Conservation (phyloP, 2,797 vertebrate species). For the Neosilurus hyrtlii region DNA sequence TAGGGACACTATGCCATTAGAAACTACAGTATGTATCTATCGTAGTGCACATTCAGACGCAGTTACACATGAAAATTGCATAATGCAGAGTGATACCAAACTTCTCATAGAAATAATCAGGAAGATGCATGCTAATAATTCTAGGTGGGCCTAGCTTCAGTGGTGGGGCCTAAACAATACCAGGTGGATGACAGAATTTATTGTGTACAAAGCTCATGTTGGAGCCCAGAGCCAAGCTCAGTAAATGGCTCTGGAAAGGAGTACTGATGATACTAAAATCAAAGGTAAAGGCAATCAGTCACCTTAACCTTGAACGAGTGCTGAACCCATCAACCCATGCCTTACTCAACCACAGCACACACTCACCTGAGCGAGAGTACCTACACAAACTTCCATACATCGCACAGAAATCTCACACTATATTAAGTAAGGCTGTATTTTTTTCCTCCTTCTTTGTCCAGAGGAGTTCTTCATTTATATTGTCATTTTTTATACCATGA, state of each 20-base stretch:
- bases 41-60: neutral
- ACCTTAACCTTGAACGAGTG: neutral
- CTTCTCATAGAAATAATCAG: neutral
- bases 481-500: too few species aligned
- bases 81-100: neutral
- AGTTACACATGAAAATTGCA: neutral
- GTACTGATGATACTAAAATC: neutral
- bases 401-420: too few species aligned
- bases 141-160: neutral
- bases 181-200: neutral
- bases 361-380: too few species aligned
- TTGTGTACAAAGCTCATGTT: neutral
- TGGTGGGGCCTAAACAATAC: neutral
- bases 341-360: too few species aligned
- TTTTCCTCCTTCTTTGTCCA: neutral
- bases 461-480: neutral
- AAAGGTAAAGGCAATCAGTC: neutral
- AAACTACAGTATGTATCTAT: too few species aligned
- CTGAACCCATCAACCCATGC: too few species aligned
- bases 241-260: neutral
- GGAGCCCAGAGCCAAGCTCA: neutral
- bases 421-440: neutral
- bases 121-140: neutral
- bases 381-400: too few species aligned
- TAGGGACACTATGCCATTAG: too few species aligned